Evolutionary conservation across 2,113 vertebrate species (phyloP).

Genomic region (Penelope pileata): DNA sequence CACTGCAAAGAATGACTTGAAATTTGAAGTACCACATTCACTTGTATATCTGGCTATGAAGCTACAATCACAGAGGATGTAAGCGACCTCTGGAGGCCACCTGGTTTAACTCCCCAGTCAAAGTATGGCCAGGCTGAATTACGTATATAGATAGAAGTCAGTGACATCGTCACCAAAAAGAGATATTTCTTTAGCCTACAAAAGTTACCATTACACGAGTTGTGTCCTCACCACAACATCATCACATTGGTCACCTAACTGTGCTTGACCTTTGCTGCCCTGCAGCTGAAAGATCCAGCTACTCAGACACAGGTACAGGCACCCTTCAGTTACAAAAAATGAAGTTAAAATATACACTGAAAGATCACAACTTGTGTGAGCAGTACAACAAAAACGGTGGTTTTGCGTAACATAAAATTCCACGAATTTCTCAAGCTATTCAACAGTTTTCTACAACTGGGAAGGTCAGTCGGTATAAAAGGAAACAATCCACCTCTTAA

Average conservation of each 20-base stretch:
- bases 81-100: not conserved
- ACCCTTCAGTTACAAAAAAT: not conserved
- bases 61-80: not conserved
- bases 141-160: not conserved
- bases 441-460: not conserved
- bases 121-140: not conserved
- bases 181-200: not conserved
- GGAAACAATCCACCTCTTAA: not conserved
- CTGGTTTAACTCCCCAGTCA: not conserved
- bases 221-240: not conserved
- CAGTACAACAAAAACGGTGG: not conserved
- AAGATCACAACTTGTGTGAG: not conserved
- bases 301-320: not conserved
- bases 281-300: not conserved
- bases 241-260: not conserved
- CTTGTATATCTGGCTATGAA: not conserved
- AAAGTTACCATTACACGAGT: not conserved
- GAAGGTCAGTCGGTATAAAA: no score
- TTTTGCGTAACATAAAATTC: not conserved
- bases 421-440: not conserved
- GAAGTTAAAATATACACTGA: not conserved
- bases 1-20: not conserved
- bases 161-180: not conserved
- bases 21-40: not conserved
- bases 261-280: not conserved